Conservation (phyloP, 2,113 vertebrate species). For the Natator depressus region DNA sequence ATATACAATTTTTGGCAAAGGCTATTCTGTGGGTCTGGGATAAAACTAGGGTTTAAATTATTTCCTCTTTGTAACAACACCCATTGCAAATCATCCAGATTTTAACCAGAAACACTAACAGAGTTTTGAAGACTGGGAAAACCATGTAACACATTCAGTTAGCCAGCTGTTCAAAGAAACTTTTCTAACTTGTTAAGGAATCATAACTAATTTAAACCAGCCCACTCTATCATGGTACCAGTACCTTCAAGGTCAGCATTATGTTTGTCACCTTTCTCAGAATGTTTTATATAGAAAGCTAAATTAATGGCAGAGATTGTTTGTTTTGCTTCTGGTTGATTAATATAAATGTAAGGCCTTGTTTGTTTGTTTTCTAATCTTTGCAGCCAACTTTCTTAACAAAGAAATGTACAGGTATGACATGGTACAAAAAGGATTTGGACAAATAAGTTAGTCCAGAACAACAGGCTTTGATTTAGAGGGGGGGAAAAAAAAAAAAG, state of each 20-base stretch:
- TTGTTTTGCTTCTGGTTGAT: too few relatives aligned
- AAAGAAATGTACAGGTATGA: neutral
- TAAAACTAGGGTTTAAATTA: neutral
- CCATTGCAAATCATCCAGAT: neutral
- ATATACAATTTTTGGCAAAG: neutral
- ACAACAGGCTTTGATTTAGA: neutral
- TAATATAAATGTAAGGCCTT: too few relatives aligned
- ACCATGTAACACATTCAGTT: neutral
- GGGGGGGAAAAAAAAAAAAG: too few relatives aligned
- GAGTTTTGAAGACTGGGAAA: neutral
- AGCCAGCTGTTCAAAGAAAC: neutral
- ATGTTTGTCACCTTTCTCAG: neutral
- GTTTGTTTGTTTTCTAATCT: neutral
- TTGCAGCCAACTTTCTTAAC: neutral
- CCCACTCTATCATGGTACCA: neutral
- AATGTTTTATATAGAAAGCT: neutral
- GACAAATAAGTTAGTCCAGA: neutral
- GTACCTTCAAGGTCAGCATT: neutral
- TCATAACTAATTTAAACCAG: neutral
- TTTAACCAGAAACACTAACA: neutral
- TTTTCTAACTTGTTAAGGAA: neutral
- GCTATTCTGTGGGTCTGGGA: neutral
- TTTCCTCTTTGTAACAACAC: neutral
- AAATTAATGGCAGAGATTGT: neutral
- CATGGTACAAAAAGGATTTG: neutral